Conservation (phyloP, 2,797 vertebrate species). For the Mormyrops boulengeri region DNA sequence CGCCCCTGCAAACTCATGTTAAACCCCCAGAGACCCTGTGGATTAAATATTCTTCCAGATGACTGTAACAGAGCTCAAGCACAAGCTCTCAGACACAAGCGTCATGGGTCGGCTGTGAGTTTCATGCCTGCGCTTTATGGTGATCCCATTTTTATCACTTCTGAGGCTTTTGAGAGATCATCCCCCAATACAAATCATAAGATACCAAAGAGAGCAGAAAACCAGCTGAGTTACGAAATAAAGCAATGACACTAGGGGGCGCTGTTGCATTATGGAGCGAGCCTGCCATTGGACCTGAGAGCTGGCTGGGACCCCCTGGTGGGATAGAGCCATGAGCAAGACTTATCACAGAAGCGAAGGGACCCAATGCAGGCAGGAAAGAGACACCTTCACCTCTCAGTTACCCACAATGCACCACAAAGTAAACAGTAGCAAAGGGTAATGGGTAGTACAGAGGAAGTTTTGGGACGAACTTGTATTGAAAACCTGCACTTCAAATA, state of each 20-base stretch:
- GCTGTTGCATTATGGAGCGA: background rate
- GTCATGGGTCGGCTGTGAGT: background rate
- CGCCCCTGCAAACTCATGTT: background rate
- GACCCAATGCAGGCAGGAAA: background rate
- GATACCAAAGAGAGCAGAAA: background rate
- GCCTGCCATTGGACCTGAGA: background rate
- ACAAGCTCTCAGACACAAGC: background rate
- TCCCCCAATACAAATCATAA: background rate
- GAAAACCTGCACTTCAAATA: background rate
- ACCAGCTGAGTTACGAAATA: background rate
- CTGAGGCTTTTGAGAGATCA: background rate
- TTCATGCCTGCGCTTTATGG: background rate
- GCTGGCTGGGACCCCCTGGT: conserved; percentile 8
- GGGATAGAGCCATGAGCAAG: background rate
- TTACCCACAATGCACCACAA: background rate
- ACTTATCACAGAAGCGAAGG: background rate
- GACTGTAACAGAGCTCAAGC: background rate
- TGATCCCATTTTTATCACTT: background rate
- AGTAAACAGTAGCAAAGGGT: background rate
- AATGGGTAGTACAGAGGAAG: background rate
- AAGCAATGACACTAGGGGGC: background rate
- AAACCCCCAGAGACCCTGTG: background rate
- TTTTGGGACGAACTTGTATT: background rate
- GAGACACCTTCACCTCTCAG: background rate
- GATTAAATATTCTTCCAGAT: background rate